A percentile compares a stretch with the other conserved stretches of the same genome.
These are phyloP conservation scores for Accipiter cooperii DNA, from an alignment of 2,113 vertebrate species.

Conservation along the genomic window DNA sequence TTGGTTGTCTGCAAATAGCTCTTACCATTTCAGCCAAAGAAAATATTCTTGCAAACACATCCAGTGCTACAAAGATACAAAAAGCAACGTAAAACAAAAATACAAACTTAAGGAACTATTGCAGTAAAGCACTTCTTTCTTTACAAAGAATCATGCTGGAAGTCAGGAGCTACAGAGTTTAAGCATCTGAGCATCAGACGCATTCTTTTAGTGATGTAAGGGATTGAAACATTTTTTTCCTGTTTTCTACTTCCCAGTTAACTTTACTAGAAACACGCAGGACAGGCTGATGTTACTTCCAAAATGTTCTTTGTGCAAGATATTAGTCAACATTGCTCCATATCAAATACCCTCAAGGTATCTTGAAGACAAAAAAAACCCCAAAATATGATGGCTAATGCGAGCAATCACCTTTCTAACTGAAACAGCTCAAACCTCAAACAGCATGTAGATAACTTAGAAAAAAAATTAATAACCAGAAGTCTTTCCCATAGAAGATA, in stretches of 20 bases:
- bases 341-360: neutral
- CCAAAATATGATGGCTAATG: neutral
- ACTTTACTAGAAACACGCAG: neutral
- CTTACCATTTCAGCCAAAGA: neutral
- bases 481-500: neutral
- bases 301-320: neutral
- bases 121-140: neutral
- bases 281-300: neutral
- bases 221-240: neutral
- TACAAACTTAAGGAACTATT: neutral
- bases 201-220: neutral
- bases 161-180: neutral
- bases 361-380: fast-evolving
- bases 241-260: neutral
- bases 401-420: neutral
- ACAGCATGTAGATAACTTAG: neutral
- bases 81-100: neutral
- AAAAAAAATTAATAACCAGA: neutral
- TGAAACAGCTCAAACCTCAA: neutral
- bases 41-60: neutral
- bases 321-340: neutral
- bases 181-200: neutral
- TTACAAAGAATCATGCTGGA: neutral
- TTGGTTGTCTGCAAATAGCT: neutral
- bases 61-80: neutral